Evolutionary conservation across 2,797 vertebrate species (phyloP).

Genomic region (Hyperoplus lanceolatus): DNA sequence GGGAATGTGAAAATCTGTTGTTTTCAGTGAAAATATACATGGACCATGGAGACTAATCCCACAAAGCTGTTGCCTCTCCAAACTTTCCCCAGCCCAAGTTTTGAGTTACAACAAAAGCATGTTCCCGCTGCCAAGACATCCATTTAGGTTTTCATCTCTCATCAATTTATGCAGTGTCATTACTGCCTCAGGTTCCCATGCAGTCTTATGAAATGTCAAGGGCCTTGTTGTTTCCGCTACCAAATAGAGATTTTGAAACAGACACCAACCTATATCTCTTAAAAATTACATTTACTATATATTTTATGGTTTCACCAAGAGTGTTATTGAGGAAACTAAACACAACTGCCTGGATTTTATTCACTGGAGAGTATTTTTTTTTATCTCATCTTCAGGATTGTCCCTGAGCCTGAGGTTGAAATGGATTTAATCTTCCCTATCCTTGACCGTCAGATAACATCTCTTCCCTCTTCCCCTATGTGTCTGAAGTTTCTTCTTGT

Average conservation of each 20-base stretch:
- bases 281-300: background rate
- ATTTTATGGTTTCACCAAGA: background rate
- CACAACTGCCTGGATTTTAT: background rate
- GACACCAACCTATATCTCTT: background rate
- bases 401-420: background rate
- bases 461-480: background rate
- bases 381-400: background rate
- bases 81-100: conserved; percentile 66
- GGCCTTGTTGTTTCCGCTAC: conserved; percentile 38
- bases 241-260: background rate
- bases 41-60: conserved; percentile 70
- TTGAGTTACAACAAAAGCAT: conserved; percentile 78
- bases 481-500: background rate
- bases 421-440: background rate
- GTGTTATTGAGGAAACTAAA: background rate
- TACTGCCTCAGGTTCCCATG: conserved; percentile 31
- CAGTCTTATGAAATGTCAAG: conserved; percentile 25
- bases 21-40: conserved; percentile 78
- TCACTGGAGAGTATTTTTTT: background rate
- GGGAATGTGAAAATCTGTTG: conserved; percentile 77
- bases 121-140: conserved; percentile 56
- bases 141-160: conserved; percentile 57
- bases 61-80: conserved; percentile 70
- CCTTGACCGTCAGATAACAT: background rate
- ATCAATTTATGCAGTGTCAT: conserved; percentile 51